Evolutionary conservation across 2,113 vertebrate species (phyloP).

Genomic region (Sisor rabdophorus): DNA sequence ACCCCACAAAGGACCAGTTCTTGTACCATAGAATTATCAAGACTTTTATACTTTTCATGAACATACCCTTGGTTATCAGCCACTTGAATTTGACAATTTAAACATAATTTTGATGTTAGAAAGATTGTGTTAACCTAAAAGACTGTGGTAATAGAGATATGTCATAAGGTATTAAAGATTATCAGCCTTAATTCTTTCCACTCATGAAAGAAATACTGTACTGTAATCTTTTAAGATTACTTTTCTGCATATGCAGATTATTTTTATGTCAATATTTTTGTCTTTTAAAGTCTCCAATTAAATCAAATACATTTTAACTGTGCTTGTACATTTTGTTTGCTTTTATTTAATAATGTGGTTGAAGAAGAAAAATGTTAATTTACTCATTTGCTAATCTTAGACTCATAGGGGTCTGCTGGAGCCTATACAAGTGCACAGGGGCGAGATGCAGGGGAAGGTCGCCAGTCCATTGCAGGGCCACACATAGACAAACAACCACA

Average conservation of each 20-base stretch:
- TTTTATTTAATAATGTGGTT: slow-evolving; percentile 45
- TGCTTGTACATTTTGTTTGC: slow-evolving; percentile 37
- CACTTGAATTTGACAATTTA: slow-evolving; percentile 57
- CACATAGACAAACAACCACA: too few species aligned
- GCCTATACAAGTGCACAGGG: too few species aligned
- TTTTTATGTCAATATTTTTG: slow-evolving; percentile 62
- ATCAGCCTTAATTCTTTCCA: slow-evolving; percentile 79
- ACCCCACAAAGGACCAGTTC: slow-evolving; percentile 27
- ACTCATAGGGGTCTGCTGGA: too few species aligned
- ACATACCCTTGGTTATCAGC: slow-evolving; percentile 64
- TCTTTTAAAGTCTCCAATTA: slow-evolving; percentile 61
- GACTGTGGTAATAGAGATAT: slow-evolving; percentile 68
- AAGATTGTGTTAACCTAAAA: slow-evolving; percentile 59
- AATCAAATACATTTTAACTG: slow-evolving; percentile 53
- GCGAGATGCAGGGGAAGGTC: too few species aligned
- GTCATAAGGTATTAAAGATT: slow-evolving; percentile 76
- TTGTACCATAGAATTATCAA: slow-evolving; percentile 55
- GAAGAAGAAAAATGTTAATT: slow-evolving; percentile 19
- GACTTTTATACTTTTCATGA: slow-evolving; percentile 62
- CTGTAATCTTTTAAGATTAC: slow-evolving; percentile 75
- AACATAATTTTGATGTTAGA: slow-evolving; percentile 57
- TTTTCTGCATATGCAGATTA: slow-evolving; percentile 63
- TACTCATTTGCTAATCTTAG: too few species aligned
- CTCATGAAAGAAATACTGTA: slow-evolving; percentile 65
- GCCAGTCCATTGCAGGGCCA: too few species aligned